Conservation (phyloP, 2,113 vertebrate genomes). For the Oreochromis niloticus region DNA sequence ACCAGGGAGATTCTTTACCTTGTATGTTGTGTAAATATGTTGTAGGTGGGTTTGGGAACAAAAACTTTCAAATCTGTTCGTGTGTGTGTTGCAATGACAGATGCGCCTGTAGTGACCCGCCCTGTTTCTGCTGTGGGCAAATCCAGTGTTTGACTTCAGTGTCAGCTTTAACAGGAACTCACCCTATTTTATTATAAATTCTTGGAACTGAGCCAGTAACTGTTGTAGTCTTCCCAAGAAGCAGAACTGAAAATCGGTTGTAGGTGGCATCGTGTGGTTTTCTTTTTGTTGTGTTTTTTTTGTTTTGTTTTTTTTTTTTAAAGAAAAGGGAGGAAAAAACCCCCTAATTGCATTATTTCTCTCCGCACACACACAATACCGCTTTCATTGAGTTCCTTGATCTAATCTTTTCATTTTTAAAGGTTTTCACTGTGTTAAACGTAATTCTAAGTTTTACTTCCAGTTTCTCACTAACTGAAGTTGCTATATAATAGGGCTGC, state of each 20-base stretch:
- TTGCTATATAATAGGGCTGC: not conserved
- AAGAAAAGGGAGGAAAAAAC: rapidly evolving
- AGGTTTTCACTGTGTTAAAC: not conserved
- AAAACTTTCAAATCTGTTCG: not conserved
- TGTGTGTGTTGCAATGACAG: not conserved
- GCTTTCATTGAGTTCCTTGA: not conserved
- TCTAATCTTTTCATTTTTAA: not conserved
- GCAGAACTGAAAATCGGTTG: not conserved
- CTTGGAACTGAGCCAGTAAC: not conserved
- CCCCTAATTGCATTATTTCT: rapidly evolving
- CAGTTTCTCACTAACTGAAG: not conserved
- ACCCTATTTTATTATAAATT: not conserved
- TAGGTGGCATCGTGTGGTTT: rapidly evolving
- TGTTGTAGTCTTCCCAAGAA: not conserved
- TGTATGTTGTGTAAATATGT: not conserved
- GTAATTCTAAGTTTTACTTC: not conserved
- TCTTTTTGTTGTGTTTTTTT: rapidly evolving
- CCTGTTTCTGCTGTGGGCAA: not conserved
- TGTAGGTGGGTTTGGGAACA: not conserved
- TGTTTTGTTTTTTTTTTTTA: not conserved
- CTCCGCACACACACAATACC: not conserved
- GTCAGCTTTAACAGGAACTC: not conserved
- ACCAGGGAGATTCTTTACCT: not conserved
- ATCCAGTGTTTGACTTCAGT: not conserved
- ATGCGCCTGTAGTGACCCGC: not conserved